These are phyloP conservation scores for Lasioglossum calceatum DNA, from an alignment of 2,888 invertebrate genomes.

Conservation along the genomic window DNA sequence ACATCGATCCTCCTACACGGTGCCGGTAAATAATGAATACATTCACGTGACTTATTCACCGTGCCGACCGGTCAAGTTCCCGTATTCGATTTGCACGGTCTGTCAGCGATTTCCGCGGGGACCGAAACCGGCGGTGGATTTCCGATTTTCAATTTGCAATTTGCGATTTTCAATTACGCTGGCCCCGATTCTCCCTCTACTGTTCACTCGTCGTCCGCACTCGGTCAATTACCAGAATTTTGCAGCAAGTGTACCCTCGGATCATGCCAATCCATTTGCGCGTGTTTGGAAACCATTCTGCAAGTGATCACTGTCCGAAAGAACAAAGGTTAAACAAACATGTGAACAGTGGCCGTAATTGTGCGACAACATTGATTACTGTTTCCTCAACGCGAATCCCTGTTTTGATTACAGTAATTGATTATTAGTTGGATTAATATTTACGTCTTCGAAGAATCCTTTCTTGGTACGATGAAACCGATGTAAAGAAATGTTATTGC, in stretches of 20 bases:
- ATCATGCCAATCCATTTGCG: neutral
- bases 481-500: neutral
- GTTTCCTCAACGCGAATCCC: neutral
- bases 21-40: slow-evolving; percentile 63
- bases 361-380: neutral
- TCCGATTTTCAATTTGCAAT: neutral
- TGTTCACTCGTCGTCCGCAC: neutral
- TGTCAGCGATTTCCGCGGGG: neutral
- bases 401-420: neutral
- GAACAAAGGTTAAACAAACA: slow-evolving; percentile 9
- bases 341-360: too few relatives aligned
- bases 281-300: neutral
- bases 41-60: slow-evolving; percentile 51
- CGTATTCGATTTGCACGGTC: slow-evolving; percentile 44
- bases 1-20: slow-evolving; percentile 63
- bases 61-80: slow-evolving; percentile 35
- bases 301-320: neutral
- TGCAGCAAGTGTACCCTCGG: neutral
- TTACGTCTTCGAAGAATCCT: neutral
- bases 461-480: neutral
- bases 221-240: neutral
- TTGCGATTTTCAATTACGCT: neutral
- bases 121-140: neutral
- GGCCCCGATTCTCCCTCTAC: neutral
- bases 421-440: neutral